Evolutionary conservation across 2,888 invertebrate species (phyloP), one percentile per base, ranked within the genome.

Genomic region (Caenorhabditis panamensis): DNA sequence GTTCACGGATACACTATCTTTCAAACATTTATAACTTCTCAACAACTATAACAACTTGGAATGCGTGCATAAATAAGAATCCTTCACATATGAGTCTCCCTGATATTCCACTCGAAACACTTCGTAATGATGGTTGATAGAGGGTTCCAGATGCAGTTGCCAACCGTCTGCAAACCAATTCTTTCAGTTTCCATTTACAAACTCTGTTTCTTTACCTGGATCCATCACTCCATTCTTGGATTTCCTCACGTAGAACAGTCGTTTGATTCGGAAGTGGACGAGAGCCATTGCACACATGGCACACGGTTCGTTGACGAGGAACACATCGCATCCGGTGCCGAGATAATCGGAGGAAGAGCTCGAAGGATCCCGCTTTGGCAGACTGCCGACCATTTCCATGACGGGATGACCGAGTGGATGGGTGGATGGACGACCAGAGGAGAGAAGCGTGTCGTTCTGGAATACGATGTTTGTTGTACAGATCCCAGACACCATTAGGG

Each of bases 231-330:
- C 84, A 67, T 83, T 83, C 20, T 36, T 24, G 1, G 79, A 61
- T 9, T 73, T 51, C 16, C 18, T 49, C 1, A 18, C 41, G 44
- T 72, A 83, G 49, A 82, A 84, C 5, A 84, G 58, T 18, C 83
- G 79, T 41, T 68, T 69, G 18, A 82, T 63, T 26, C 84, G 69
- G 56, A 82, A 76, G 41, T 84, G 84, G n/a, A 84, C 83, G 0
- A 84, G 78, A 4, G 84, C 84, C 84, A 84, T 84, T 22, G 84
- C 77, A 49, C 84, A 84, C 84, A 84, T 83, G 4, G 79, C 82
- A 56, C 84, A 84, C 18, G 84, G 84, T 37, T 84, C 84, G 16
- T 62, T 54, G 5, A 41, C 53, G 1, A 83, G 64, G 58, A 82
- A 83, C 1, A 84, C 82, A 47, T 84, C 84, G 44, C 75, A 73